Base-by-base conservation (phyloP, 2,113 vertebrate species). In the Callaeas wilsoni region DNA sequence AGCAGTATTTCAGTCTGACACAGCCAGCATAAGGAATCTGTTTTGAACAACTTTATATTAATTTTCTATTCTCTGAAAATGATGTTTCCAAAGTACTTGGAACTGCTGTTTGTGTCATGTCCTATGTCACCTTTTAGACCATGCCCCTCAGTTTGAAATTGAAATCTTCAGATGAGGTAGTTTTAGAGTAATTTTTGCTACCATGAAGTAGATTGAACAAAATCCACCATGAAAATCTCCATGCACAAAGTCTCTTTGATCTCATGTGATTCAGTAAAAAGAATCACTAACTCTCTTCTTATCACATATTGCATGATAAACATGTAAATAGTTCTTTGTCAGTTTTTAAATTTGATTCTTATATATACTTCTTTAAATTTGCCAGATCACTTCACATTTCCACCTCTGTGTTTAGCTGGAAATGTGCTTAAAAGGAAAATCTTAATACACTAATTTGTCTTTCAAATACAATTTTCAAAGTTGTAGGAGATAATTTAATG, bases 391-490 rank as follows among this genome's bases (percentile, higher is more conserved):
- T 49, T 87, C 57, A 73, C 39, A 59, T 8, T 92, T 67, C 39
- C n/a, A 46, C 22, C 23, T 88, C 70, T 89, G 39, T 21, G 39
- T 53, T 89, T 87, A 79, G 25, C 75, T 92, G 74, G 32, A 33
- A 94, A 94, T 29, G 19, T 85, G 3, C 62, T 87, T 63, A 64
- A 18, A 68, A 62, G 22, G 74, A 96, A 91, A 85, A 78, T 35
- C 47, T 94, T 89, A 87, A 52, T 89, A 85, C 47, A 93, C 17
- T 75, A 88, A 82, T 50, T 60, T 77, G 7, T 79, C 84, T 96
- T 96, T 95, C 92, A 96, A 95, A 96, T 91, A 84, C 19, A 85
- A 42, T 93, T 97, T 93, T 94, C 73, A 92, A 90, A 96, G 57
- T 70, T 91, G 68, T 46, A 49, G 76, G 32, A 96, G 57, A 39